Conservation (phyloP, 2,888 invertebrate species). For the Dascillus cervinus region DNA sequence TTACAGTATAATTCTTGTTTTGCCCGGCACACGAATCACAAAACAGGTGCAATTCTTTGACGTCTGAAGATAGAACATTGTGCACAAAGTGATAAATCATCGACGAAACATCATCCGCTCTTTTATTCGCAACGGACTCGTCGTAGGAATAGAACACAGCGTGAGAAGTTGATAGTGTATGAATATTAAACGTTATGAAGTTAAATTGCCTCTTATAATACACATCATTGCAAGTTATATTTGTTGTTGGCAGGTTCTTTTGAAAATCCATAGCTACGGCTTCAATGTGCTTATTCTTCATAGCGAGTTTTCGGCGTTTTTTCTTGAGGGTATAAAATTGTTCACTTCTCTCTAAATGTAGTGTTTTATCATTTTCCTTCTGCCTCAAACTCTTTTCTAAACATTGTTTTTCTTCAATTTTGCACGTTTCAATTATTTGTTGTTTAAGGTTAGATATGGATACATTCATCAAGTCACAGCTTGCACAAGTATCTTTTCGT, state of each 20-base stretch:
- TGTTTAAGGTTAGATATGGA: not conserved
- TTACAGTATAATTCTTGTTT: too few relatives aligned
- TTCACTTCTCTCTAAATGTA: not conserved
- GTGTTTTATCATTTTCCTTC: not conserved
- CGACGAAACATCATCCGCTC: too few relatives aligned
- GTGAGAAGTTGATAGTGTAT: conserved; percentile 20
- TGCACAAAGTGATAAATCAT: too few relatives aligned
- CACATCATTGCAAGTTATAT: conserved; percentile 4
- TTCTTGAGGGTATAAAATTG: not conserved
- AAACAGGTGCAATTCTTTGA: too few relatives aligned
- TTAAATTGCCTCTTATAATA: conserved; percentile 18
- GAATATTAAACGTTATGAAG: conserved; percentile 22
- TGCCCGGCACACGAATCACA: too few relatives aligned
- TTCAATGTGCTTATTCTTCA: not conserved
- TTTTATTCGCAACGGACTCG: too few relatives aligned
- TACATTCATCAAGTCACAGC: conserved; percentile 2
- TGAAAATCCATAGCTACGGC: conserved; percentile 5
- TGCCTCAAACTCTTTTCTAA: too few relatives aligned
- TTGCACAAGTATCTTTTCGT: conserved; percentile 3
- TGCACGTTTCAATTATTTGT: too few relatives aligned
- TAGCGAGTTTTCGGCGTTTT: not conserved
- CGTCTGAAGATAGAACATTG: too few relatives aligned
- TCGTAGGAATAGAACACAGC: too few relatives aligned
- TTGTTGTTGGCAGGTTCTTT: conserved; percentile 4
- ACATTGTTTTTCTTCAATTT: too few relatives aligned